Evolutionary conservation across 2,888 invertebrate genomes (phyloP), one percentile per base, ranked within the genome.

Genomic region (Sussaba pulchella): DNA sequence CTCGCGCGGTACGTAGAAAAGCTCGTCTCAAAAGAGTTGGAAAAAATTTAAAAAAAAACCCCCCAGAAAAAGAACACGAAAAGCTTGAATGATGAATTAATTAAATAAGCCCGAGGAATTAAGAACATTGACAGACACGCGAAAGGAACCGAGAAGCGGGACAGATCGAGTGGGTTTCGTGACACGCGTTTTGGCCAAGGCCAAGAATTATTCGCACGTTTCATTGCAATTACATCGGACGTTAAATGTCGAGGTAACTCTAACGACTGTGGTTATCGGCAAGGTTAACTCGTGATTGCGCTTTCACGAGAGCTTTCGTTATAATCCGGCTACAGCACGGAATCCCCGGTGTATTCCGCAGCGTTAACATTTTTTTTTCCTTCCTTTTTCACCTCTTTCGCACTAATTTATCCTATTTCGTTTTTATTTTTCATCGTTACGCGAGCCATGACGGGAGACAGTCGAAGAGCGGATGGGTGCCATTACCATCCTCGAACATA

Each of bases 381-480:
- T 43, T 43, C 2, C 10, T 43, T 43, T 43, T 43, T 12, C 12
- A n/a, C n/a, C n/a, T 39, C 10, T 39, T 61, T 24, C 19, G 17
- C 57, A n/a, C 26, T 57, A 45, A 70, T 70, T 54, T 31, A 43
- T 41, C 31, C 26, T 17, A 31, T 57, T 19, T 43, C 57, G 14
- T 31, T 52, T 57, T 57, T 31, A 14, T 26, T 45, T 41, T 45
- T 17, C n/a, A 43, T 41, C 43, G 12, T 45, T n/a, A 41, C 45
- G 54, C 39, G 54, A 12, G 41, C 17, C 6, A 45, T 17, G 41
- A 54, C 26, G 70, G 43, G 31, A 14, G 6, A 43, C 2, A 45
- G 70, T 45, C 70, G 57, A 57, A 57, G 43, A 57, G 43, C 54
- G 26, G 24, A 24, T 43, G 41, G 70, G 24, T n/a, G n/a, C 70